These are phyloP conservation scores for Nematolebias whitei DNA, from an alignment of 2,113 vertebrate genomes.

Conservation along the genomic window DNA sequence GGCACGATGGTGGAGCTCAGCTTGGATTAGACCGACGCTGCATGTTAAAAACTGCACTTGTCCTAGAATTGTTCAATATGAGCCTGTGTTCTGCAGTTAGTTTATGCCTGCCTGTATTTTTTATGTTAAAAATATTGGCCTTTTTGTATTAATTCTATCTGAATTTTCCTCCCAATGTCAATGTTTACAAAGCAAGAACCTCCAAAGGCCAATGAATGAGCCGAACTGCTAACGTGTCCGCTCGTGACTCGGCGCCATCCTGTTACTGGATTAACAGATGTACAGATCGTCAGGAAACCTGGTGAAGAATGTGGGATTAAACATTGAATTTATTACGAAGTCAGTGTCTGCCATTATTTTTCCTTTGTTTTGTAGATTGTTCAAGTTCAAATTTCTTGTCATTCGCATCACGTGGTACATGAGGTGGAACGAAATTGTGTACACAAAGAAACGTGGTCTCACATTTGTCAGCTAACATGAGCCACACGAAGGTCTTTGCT, in stretches of 20 bases:
- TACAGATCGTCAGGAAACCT: conserved; percentile 66
- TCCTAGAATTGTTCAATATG: conserved; percentile 68
- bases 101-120: conserved; percentile 78
- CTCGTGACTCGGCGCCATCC: conserved; percentile 54
- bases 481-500: too few species aligned
- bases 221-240: conserved; percentile 48
- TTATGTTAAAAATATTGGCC: conserved; percentile 56
- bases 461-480: too few species aligned
- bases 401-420: too few species aligned
- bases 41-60: conserved; percentile 77
- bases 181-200: conserved; percentile 78
- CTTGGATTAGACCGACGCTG: conserved; percentile 60
- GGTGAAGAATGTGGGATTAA: conserved; percentile 81
- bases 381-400: too few species aligned
- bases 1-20: conserved; percentile 22
- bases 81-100: conserved; percentile 73
- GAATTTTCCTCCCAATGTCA: conserved; percentile 71
- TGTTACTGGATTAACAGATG: conserved; percentile 74
- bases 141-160: conserved; percentile 71
- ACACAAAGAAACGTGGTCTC: too few species aligned
- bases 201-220: conserved; percentile 75
- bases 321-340: conserved; percentile 67
- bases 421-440: too few species aligned
- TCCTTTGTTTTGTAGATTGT: not conserved
- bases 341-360: conserved; percentile 19